Evolutionary conservation across 2,113 vertebrate genomes (phyloP), one percentile per base, ranked within the genome.

Genomic region (Lepisosteus oculatus): DNA sequence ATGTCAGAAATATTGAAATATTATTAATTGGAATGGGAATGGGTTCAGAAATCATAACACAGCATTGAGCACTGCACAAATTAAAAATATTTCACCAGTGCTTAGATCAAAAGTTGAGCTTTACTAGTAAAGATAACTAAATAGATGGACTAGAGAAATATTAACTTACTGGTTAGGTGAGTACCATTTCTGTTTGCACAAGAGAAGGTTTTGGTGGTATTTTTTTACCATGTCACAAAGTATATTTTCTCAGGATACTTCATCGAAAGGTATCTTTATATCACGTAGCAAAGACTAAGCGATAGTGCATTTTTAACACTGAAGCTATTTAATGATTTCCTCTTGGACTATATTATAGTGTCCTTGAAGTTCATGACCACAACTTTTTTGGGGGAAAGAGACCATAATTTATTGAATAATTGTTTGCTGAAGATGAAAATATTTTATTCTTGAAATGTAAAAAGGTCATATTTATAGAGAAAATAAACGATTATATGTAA

Each of bases 381-480:
- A 86, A 84, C 86, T 87, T 88, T 89, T 86, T 87, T 90, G 89
- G 89, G 87, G 89, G 89, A 89, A 89, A 87, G 81, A 92, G 73
- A 87, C 90, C 87, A 80, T 81, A 93, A 93, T 91, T 91, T 93
- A 93, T 93, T 92, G 92, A 91, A 90, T 85, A 89, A 88, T 90
- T 90, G 81, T 92, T 91, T 91, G 82, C 90, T 85, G 85, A 76
- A 72, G 67, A 92, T 93, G 56, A 91, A 92, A 93, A 79, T 92
- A 92, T 88, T 92, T 89, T 92, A 77, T 92, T 90, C 88, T 89
- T 67, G 89, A 3, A 67, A 81, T 29, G 63, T 76, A 59, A 59
- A 59, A 59, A 59, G 11, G 3, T 59, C 13, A 12, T 59, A 59
- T 59, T 59, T 59, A 51, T 59, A 59, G 56, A 59, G n/a, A 59